Evolutionary conservation across 2,888 invertebrate genomes (phyloP), one percentile per base, ranked within the genome.

Genomic region (Cryptus armator): DNA sequence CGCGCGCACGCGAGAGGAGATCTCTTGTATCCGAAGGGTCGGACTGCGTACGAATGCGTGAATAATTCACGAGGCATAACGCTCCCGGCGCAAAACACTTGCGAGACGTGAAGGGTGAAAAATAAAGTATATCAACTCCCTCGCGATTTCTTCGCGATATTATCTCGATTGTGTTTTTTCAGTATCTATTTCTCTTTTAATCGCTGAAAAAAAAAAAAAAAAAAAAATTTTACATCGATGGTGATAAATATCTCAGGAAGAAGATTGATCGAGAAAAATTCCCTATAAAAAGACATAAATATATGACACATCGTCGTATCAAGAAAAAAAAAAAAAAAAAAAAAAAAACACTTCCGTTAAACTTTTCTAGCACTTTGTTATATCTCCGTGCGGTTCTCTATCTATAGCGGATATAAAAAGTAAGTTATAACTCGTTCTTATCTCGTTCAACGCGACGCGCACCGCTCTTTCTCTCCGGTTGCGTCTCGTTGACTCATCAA

Each of bases 31-130:
- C 71, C 80, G 71, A 67, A 80, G 80, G 84, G 80, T 84, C 67
- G 72, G 64, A 78, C 56, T 10, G 56, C 68, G 77, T 76, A 66
- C 32, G 68, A 77, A 84, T 84, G 77, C 77, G 84, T 84, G 84
- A 81, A 84, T 84, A 81, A 84, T 84, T 67, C 74, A 81, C 84
- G 81, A 84, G 81, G 74, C 53, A 75, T 77, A 59, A 67, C 53
- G 67, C 72, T 53, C 67, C 44, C 46, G 68, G 62, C 81, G 77
- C 46, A 56, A 68, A 84, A 77, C 84, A 81, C 84, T 56, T 24
- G 80, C 72, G 68, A 48, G 72, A 51, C 62, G 62, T 51, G 67
- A 44, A 46, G 46, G 56, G 48, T 14, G 29, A 44, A 46, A 44
- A 67, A 19, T 59, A 80, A 56, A 56, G 70, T 66, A 46, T 70